Base-by-base conservation (phyloP, 2,797 vertebrate species). In the Nannoperca obscura region DNA sequence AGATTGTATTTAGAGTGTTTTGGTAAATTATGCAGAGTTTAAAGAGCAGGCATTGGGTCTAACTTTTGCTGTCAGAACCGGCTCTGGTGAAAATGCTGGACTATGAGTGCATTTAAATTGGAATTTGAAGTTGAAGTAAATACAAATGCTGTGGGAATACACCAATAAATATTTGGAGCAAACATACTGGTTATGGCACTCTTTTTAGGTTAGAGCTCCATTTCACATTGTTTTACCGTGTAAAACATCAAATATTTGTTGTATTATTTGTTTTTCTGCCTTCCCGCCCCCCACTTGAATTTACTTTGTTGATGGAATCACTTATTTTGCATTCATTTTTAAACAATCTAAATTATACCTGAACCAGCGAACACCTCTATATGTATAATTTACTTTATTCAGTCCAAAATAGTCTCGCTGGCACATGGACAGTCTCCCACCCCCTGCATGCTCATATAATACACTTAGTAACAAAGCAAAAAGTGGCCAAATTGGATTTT, bases 381-480 rank as follows among this genome's bases (percentile, higher is more conserved):
- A 27, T 11, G 9, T 38, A 19, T 24, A 40, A 67, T 40, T 24
- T 20, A 15, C 12, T 60, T 49, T 15, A 34, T 27, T 49, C 13
- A 44, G 62, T 53, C 8, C n/a, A 53, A 15, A 32, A 32, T 10
- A 34, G 30, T 17, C 40, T 38, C 8, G 13, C 15, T 47, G 9
- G 57, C 19, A 53, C 59, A 57, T 4, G 7, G 34, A 9, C 38
- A 32, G 22, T 15, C 24, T 42, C 52, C 27, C 30, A 20, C 2
- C 63, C 50, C 68, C 61, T 71, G 67, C 73, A 70, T 60, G 76
- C 78, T 75, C 42, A 75, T n/a, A 63, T 24, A 22, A 82, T 44
- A 71, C 57, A 72, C 59, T 30, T n/a, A 59, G 47, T 32, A 70
- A 40, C 71, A 80, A 44, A 86, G 34, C 62, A 69, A 30, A 60